Base-by-base conservation (phyloP, 1,140 invertebrate species). In the Calephelis virginiensis region DNA sequence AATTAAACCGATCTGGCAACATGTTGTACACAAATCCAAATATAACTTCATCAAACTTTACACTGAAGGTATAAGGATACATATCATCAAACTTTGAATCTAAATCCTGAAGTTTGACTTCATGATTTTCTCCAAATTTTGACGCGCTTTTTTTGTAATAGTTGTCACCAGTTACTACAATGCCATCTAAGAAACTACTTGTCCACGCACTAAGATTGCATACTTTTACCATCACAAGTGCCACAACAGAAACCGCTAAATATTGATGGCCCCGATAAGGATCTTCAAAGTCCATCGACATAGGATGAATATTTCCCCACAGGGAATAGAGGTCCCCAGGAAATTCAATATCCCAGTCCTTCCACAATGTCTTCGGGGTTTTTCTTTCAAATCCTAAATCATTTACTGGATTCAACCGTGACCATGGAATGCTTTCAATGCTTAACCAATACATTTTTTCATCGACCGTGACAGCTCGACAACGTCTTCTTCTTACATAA, bases 331-430 rank as follows among this genome's bases (percentile, higher is more conserved):
- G 74, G 62, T 94, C 93, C 0, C 92, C 91, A n/a, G 91, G 89
- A 71, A 93, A 94, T 80, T 94, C 93, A 4, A 94, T 91, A 71
- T 94, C 93, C 92, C 92, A 94, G 65, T 93, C 91, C 73, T 93
- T 92, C 89, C 93, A 85, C 80, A 87, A 78, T 2, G 91, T 88
- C 17, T 85, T 78, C 0, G 91, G 85, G 48, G 88, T 82, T 63
- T 85, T 86, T 66, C 92, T 83, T 17, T 89, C 85, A 12, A 91
- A 81, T 13, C 92, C 92, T 5, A 91, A 75, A 60, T 91, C 91
- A 67, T 93, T 93, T 3, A 81, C 71, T 5, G 84, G 72, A 68
- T 85, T 92, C 77, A 92, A 86, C 40, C 92, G 78, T 59, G 92
- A 92, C 92, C 92, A 93, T 0, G 92, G 90, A 9, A 92, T 84